Base-by-base conservation (phyloP, 2,888 invertebrate genomes). In the Gari tellinella region DNA sequence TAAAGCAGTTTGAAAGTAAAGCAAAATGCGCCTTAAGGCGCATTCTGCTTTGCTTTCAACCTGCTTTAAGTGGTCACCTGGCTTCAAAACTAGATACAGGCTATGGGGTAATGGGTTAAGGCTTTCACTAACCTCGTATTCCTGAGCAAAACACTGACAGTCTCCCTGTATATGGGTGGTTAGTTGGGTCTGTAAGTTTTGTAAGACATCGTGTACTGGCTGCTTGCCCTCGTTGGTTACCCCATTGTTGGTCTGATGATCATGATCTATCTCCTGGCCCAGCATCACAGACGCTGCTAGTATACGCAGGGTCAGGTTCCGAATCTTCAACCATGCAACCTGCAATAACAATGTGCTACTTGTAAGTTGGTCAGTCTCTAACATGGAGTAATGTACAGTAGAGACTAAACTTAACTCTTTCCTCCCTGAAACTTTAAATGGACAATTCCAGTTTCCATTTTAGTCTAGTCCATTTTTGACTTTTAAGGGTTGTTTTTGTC, bases 201-300 rank as follows among this genome's bases (percentile, higher is more conserved):
- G 61, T 21, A 86, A 70, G 23, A 83, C 80, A 25, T 75, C 72
- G 15, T 72, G 75, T 72, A 86, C 78, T 94, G 94, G 79, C 94
- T 92, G 93, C 92, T 57, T 91, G 88, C 81, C 82, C 60, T 86
- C 85, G 56, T 81, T 66, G 40, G 79, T 80, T 40, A 83, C 69
- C 15, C 88, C 86, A 55, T 88, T 88, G 52, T 82, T 81, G 8
- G 79, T 70, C 10, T 75, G 66, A 46, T 81, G 81, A 31, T 75
- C 72, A 23, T 75, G 64, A 26, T 82, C 75, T 17, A 65, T 61
- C 19, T 83, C 83, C 49, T 81, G 80, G 7, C 87, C 88, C 21
- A 86, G 64, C 78, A 82, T 84, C 26, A 89, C 86, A 10, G 89
- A 84, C 3, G 91, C 88, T 17, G 90, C 89, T 53, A 92, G 72